Conservation (phyloP, 2,113 vertebrate genomes). For the Euleptes europaea region DNA sequence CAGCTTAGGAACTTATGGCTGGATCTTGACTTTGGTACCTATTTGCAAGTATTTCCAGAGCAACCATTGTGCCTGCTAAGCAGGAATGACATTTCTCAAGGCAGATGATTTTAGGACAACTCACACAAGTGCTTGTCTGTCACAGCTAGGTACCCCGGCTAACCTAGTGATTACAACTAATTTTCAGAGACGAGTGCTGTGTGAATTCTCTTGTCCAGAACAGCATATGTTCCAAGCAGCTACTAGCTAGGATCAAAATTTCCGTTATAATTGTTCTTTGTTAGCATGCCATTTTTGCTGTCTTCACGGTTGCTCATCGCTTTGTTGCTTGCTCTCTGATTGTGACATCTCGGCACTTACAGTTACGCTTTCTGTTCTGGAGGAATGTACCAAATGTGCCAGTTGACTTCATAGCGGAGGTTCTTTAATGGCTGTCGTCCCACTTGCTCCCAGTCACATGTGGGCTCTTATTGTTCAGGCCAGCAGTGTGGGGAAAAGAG, state of each 20-base stretch:
- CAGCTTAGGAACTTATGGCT: not conserved
- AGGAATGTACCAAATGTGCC: constrained; percentile 16
- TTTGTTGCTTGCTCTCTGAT: not conserved
- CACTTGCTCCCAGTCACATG: constrained; percentile 39
- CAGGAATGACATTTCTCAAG: not conserved
- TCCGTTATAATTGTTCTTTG: not conserved
- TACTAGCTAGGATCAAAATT: not conserved
- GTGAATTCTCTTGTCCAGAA: not conserved
- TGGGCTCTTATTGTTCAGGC: constrained; percentile 57
- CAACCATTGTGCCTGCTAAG: not conserved
- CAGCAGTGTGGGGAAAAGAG: constrained; percentile 61
- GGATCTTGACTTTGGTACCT: not conserved
- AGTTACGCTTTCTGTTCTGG: constrained; percentile 61
- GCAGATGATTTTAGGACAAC: not conserved
- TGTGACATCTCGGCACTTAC: constrained; percentile 14
- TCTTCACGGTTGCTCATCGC: not conserved
- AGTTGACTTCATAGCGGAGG: constrained; percentile 47
- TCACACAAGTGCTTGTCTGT: not conserved
- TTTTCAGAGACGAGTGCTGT: not conserved
- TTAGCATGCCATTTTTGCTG: not conserved
- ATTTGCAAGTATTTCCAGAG: not conserved
- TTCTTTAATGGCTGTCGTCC: constrained; percentile 50
- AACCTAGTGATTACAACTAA: not conserved
- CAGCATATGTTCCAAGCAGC: not conserved
- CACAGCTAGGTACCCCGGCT: not conserved